A percentile compares a stretch with the other conserved stretches of the same genome.
These are phyloP conservation scores for Hippotragus niger DNA, from an alignment of 2,113 vertebrate genomes.

Conservation along the genomic window DNA sequence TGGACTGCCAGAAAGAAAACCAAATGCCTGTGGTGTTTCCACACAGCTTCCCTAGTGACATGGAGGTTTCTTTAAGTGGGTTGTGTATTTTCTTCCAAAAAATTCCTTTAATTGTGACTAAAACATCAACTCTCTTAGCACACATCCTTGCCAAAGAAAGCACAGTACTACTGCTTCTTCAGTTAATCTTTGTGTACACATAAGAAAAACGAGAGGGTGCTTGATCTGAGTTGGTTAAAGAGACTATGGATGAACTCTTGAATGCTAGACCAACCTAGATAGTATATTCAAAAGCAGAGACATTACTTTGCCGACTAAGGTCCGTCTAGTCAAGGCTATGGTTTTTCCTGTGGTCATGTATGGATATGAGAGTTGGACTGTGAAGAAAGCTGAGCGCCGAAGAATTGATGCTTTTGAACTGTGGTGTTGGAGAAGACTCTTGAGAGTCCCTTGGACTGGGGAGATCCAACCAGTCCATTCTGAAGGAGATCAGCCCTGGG, in stretches of 20 bases:
- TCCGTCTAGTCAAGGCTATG: too few relatives aligned
- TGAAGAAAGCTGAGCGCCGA: too few relatives aligned
- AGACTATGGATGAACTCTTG: neutral
- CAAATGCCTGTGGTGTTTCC: neutral
- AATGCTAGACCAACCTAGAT: neutral
- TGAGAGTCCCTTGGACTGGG: too few relatives aligned
- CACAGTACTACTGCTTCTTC: neutral
- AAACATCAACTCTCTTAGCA: constrained; percentile 5
- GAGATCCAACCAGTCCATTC: too few relatives aligned
- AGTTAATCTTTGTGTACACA: neutral
- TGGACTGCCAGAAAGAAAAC: neutral
- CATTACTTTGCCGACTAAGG: too few relatives aligned
- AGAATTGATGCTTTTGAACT: too few relatives aligned
- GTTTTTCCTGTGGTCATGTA: too few relatives aligned
- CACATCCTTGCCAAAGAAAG: neutral
- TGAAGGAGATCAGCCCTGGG: too few relatives aligned
- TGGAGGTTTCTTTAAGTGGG: neutral
- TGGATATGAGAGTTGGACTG: too few relatives aligned
- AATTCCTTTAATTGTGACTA: neutral
- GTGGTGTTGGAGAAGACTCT: too few relatives aligned
- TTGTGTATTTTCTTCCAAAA: neutral
- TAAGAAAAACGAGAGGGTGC: neutral
- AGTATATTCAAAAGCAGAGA: too few relatives aligned
- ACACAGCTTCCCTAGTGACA: neutral
- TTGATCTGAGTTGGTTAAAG: neutral